Evolutionary conservation across 1,140 invertebrate genomes (phyloP).

Genomic region (Temnothorax nylanderi): DNA sequence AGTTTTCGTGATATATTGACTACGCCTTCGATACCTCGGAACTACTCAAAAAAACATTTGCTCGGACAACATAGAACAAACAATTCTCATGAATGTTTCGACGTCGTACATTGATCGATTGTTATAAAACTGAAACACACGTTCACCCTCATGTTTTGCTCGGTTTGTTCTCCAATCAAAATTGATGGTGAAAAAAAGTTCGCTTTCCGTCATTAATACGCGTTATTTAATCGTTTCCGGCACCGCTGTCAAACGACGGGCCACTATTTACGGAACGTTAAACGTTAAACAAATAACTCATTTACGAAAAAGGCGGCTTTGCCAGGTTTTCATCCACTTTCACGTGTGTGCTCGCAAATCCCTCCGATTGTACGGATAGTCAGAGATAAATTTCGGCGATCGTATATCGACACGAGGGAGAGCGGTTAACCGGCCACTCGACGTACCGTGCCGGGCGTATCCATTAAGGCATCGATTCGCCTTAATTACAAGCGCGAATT

Average conservation of each 20-base stretch:
- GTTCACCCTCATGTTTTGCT: background rate
- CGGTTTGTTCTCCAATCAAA: slow-evolving; percentile 23
- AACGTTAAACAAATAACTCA: slow-evolving; percentile 38
- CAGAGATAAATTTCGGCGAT: slow-evolving; percentile 42
- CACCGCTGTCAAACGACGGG: slow-evolving; percentile 23
- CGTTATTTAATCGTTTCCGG: slow-evolving; percentile 34
- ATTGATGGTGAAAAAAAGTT: slow-evolving; percentile 15
- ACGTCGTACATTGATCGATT: slow-evolving; percentile 13
- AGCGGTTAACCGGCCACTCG: slow-evolving; percentile 25
- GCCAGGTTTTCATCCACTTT: slow-evolving; percentile 1
- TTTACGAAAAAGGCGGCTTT: slow-evolving; percentile 35
- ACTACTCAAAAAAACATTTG: background rate
- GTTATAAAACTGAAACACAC: slow-evolving; percentile 29
- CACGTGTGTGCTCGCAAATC: background rate
- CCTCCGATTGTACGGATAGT: background rate
- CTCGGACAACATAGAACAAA: slow-evolving; percentile 15
- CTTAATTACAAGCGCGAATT: slow-evolving; percentile 47
- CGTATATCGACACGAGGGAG: slow-evolving; percentile 3
- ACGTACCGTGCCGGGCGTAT: background rate
- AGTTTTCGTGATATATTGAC: background rate
- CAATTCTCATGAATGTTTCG: background rate
- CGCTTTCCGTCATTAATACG: slow-evolving; percentile 18
- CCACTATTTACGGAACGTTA: slow-evolving; percentile 40
- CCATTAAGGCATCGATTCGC: slow-evolving; percentile 55
- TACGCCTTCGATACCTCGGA: background rate